Evolutionary conservation across 2,797 vertebrate genomes (phyloP), one percentile per base, ranked within the genome.

Genomic region (Hyperoplus immaculatus): DNA sequence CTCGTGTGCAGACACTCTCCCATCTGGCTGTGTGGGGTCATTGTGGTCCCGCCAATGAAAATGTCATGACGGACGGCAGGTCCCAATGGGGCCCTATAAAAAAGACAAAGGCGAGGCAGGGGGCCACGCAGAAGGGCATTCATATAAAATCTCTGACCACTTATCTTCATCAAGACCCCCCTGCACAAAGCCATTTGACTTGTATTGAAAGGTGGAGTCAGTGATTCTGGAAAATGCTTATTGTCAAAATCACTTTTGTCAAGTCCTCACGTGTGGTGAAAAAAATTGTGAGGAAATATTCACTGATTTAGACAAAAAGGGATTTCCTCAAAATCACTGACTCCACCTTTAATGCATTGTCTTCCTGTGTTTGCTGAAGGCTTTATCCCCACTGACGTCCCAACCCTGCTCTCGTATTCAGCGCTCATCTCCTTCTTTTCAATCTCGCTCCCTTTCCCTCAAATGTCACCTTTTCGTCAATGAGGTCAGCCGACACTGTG

Each of bases 1-100:
- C 78, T 60, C 51, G 89, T 45, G n/a, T 82, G 83, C 86, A 83
- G 77, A 64, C 80, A 80, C 71, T 21, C 43, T 85, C 80, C 92
- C 90, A 91, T 93, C 88, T 91, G 90, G 78, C 72, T 77, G 65
- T 7, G 76, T 7, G 76, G 76, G 86, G 86, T 89, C 79, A 86
- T 16, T 63, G 81, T 49, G 42, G 83, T 72, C 84, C 69, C 61
- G 75, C 59, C 13, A 79, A 91, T 88, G 88, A 84, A 90, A 92
- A 92, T 90, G 89, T 93, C 88, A 89, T 65, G 39, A 82, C 36
- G 39, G 84, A 91, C 81, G 83, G 82, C 79, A 10, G 75, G 75
- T 82, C 84, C 83, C 86, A 18, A 42, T 3, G 86, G 89, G 75
- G 71, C 51, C 66, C 82, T 38, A 49, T 21, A 42, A 41, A 79